A percentile compares a stretch with the other conserved stretches of the same genome.
Conservation (phyloP, 2,113 vertebrate species). For the Ictidomys tridecemlineatus region DNA sequence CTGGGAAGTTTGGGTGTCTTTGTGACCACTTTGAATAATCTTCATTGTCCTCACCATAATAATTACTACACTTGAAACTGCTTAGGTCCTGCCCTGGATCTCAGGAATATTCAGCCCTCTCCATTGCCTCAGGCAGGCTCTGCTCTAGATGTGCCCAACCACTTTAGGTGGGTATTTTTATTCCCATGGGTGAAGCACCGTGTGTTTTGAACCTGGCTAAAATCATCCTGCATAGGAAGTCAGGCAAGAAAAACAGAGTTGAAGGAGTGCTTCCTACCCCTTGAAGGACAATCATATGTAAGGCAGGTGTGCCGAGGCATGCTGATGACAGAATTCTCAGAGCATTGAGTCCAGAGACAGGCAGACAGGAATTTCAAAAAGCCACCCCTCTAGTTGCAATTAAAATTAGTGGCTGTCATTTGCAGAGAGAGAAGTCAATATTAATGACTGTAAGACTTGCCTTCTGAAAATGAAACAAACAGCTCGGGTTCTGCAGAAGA, state of each 20-base stretch:
- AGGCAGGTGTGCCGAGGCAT: too few species aligned
- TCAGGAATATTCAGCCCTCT: neutral
- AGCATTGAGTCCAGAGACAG: too few species aligned
- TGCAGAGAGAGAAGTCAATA: neutral
- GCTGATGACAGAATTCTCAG: neutral
- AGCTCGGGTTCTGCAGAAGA: rapidly evolving
- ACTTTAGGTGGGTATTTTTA: neutral
- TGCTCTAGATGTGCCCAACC: neutral
- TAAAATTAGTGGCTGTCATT: neutral
- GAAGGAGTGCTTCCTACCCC: neutral
- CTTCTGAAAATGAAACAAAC: neutral
- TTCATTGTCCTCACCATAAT: neutral
- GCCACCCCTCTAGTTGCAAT: neutral
- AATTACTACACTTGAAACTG: neutral
- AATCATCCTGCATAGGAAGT: neutral
- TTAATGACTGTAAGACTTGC: neutral
- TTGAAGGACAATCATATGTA: neutral
- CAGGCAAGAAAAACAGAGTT: neutral
- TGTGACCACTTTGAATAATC: neutral
- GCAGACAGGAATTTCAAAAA: neutral
- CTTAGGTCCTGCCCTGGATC: neutral
- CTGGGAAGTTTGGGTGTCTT: neutral
- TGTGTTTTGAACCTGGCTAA: neutral
- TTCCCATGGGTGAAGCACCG: too few species aligned
- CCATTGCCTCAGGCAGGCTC: too few species aligned